phyloP scores from a whole-genome alignment of 2,888 invertebrate species.

The Spilarctia lutea region DNA sequence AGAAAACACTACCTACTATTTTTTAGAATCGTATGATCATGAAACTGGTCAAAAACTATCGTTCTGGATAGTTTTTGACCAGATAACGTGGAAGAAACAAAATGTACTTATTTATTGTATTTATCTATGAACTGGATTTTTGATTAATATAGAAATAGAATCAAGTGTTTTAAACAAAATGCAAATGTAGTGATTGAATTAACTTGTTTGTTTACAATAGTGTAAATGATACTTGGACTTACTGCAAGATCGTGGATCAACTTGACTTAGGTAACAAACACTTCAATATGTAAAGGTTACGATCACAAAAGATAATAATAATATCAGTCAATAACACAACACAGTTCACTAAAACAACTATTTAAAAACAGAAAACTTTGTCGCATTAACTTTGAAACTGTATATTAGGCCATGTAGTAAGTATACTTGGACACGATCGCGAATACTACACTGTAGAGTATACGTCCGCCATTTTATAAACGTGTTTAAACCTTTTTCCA shows the following conservation, averaged over 20 bases:
- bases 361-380: no score
- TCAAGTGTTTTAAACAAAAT: not conserved
- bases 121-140: not conserved
- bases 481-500: constrained; percentile 32
- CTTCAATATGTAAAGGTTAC: constrained; percentile 6
- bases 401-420: not conserved
- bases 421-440: not conserved
- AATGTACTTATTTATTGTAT: not conserved
- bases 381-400: not conserved
- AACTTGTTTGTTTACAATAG: constrained; percentile 8
- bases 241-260: not conserved
- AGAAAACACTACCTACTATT: no score
- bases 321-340: not conserved
- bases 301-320: not conserved
- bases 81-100: not conserved
- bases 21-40: no score
- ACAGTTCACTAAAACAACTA: not conserved
- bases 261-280: not conserved
- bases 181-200: not conserved
- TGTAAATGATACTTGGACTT: not conserved
- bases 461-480: constrained; percentile 55
- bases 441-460: constrained; percentile 1
- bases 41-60: no score
- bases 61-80: no score
- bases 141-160: not conserved